These are phyloP conservation scores for Sebastes alutus DNA, from an alignment of 2,797 vertebrate species.

Conservation along the genomic window DNA sequence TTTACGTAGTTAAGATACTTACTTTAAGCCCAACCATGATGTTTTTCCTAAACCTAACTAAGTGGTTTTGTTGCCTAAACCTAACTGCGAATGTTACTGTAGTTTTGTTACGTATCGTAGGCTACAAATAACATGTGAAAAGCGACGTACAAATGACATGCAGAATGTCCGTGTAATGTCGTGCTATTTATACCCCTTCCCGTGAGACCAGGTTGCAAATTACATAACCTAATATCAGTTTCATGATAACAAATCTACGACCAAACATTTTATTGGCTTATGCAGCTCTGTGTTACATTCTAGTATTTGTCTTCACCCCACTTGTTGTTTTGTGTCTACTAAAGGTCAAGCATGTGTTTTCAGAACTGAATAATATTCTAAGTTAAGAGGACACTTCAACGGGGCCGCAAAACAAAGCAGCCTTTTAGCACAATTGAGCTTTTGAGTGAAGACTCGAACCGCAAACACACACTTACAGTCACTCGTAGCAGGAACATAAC, in stretches of 20 bases:
- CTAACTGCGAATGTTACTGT: too few species aligned
- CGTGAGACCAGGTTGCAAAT: too few species aligned
- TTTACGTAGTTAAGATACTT: too few species aligned
- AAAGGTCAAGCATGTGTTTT: constrained; percentile 26
- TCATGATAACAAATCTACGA: not conserved
- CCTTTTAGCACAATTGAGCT: not conserved
- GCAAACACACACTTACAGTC: not conserved
- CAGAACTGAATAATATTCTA: not conserved
- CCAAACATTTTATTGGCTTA: not conserved
- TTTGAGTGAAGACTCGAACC: not conserved
- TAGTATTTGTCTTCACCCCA: not conserved
- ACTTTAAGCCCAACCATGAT: too few species aligned
- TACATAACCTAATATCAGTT: not conserved
- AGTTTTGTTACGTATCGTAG: too few species aligned
- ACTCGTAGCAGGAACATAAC: not conserved
- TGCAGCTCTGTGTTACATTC: not conserved
- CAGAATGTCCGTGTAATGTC: too few species aligned
- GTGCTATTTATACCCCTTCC: too few species aligned
- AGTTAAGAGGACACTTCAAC: constrained; percentile 4
- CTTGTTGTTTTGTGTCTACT: not conserved
- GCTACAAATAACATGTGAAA: too few species aligned
- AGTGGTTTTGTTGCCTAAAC: too few species aligned
- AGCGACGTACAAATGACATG: too few species aligned
- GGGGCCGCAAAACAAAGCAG: not conserved
- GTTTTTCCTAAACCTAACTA: too few species aligned